Percentiles rank a stretch among this genome's conserved stretches.
Conservation (phyloP, 1,140 invertebrate genomes). For the Rhopalosiphum maidis region DNA sequence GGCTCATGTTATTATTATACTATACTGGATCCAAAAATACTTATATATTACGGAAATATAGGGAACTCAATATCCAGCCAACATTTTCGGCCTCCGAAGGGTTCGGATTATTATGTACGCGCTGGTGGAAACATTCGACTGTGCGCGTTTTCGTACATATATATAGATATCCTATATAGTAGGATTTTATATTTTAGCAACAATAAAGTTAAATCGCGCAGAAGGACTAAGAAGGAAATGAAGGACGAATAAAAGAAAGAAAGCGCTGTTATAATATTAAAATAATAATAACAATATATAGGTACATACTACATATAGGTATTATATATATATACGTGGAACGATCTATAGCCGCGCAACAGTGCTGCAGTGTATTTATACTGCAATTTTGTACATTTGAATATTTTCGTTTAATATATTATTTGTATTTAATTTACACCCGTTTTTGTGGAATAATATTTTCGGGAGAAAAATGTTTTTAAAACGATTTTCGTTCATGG, state of each 20-base stretch:
- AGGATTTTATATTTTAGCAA: constrained; percentile 20
- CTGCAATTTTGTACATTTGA: neutral
- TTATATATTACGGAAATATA: neutral
- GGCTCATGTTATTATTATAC: neutral
- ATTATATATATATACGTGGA: neutral
- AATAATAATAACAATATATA: constrained; percentile 8
- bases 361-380: neutral
- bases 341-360: neutral
- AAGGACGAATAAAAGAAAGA: neutral
- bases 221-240: neutral
- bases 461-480: neutral
- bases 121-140: neutral
- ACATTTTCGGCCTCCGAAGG: neutral
- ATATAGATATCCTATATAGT: neutral
- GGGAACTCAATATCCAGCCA: neutral
- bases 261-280: neutral
- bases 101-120: neutral
- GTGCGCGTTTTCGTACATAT: neutral
- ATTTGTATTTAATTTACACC: neutral
- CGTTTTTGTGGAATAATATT: neutral
- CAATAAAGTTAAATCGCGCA: neutral
- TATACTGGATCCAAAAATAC: neutral
- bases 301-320: neutral
- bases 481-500: neutral
- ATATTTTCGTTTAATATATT: neutral